Base-by-base conservation (phyloP, 2,888 invertebrate genomes). In the Scaptomyza caliginosa region DNA sequence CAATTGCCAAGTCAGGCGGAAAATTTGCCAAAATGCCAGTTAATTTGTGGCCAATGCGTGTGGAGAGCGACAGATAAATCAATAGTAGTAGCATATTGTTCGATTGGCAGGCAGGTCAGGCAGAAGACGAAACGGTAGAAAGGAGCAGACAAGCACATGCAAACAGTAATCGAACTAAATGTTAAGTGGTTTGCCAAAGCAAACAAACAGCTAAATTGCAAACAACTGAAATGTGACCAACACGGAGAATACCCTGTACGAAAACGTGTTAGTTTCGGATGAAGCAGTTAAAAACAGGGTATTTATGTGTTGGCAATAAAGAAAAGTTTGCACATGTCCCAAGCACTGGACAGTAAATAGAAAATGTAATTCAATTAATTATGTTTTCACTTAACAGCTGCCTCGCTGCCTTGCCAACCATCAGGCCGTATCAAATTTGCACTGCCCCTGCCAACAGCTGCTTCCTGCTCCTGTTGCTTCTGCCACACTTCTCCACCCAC, bases 291-390 rank as follows among this genome's bases (percentile, higher is more conserved):
- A n/a, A 23, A 19, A 23, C 28, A 46, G 56, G 24, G 51, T 50
- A 50, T 56, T 16, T 2, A 7, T n/a, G 16, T 26, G 7, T n/a
- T 34, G n/a, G 16, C 49, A 57, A 26, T 3, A 1, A n/a, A 10
- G 58, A 13, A 36, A 48, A 38, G 38, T 10, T 10, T 28, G n/a
- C 38, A 51, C 36, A 42, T 58, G 62, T 78, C n/a, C n/a, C 62
- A 50, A 54, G 43, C n/a, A 39, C 43, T 39, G 51, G 34, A 5
- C 56, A 58, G 60, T 64, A 86, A 86, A 86, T 86, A 80, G 88
- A 88, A 88, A 83, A 74, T 83, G 65, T 88, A 84, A 84, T 88
- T 80, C 52, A 88, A 84, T 87, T 87, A 83, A 83, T 84, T 84
- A 87, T 63, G 70, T 69, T 85, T 81, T 81, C 87, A 85, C 85